phyloP scores from a whole-genome alignment of 2,797 vertebrate species.

The Lagodon rhomboides region DNA sequence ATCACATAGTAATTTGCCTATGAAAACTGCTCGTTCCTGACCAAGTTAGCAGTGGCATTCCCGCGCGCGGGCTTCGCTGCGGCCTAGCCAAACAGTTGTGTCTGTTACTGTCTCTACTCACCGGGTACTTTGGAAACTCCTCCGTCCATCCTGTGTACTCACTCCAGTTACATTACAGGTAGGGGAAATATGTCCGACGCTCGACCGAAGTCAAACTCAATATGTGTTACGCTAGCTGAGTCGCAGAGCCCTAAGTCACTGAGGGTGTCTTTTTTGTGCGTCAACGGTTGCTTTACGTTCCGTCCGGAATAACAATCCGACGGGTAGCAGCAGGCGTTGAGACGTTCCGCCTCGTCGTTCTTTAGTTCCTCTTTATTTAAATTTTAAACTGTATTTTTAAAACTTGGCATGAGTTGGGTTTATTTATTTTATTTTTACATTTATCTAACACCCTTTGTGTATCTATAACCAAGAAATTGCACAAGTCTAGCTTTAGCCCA shows the following conservation, averaged over 20 bases:
- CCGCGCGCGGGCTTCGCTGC: slow-evolving; percentile 73
- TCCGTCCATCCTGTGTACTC: slow-evolving; percentile 69
- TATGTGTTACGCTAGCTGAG: not conserved
- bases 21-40: rapidly evolving
- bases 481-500: not conserved
- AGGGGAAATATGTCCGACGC: rapidly evolving
- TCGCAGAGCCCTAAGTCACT: slow-evolving; percentile 9
- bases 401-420: not conserved
- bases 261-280: slow-evolving; percentile 64
- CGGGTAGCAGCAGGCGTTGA: not conserved
- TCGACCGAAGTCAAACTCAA: not conserved
- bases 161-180: slow-evolving; percentile 50
- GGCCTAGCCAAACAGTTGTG: slow-evolving; percentile 70
- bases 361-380: not conserved
- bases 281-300: slow-evolving; percentile 56
- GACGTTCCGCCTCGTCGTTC: slow-evolving; percentile 53
- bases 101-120: slow-evolving; percentile 37
- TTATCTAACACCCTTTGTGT: not conserved
- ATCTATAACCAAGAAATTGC: not conserved
- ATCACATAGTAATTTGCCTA: rapidly evolving
- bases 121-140: slow-evolving; percentile 52
- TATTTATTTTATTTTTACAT: not conserved
- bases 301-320: slow-evolving; percentile 68
- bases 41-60: slow-evolving; percentile 56
- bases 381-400: too few species aligned